Percentiles rank a stretch among this genome's conserved stretches.
Evolutionary conservation across 2,797 vertebrate genomes (phyloP).

Genomic region (Alectoris magna): DNA sequence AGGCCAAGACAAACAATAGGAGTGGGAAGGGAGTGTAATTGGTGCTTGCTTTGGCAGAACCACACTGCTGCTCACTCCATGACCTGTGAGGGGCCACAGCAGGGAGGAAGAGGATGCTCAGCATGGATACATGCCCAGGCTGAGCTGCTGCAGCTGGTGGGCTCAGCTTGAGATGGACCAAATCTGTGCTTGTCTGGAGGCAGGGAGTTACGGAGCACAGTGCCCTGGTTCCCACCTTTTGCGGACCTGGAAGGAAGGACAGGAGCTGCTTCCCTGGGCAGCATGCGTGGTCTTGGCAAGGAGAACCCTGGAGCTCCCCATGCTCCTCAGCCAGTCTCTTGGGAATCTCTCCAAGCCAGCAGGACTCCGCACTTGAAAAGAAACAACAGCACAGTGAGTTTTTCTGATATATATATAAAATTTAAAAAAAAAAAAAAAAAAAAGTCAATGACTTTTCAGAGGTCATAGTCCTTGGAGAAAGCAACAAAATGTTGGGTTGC

Average conservation of each 20-base stretch:
- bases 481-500: not conserved
- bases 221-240: not conserved
- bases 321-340: not conserved
- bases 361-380: not conserved
- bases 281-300: rapidly evolving
- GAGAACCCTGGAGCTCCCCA: not conserved
- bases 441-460: not conserved
- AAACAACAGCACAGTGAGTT: not conserved
- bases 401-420: not conserved
- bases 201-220: not conserved
- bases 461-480: conserved; percentile 12
- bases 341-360: not conserved
- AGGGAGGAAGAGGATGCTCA: not conserved
- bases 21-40: conserved; percentile 21
- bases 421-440: not conserved
- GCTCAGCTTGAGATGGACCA: not conserved
- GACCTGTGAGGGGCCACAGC: not conserved
- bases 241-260: rapidly evolving
- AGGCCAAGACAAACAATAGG: conserved; percentile 41
- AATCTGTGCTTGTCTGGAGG: not conserved
- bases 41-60: not conserved
- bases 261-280: not conserved
- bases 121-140: not conserved
- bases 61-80: not conserved
- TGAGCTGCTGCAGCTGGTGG: not conserved